phyloP scores from a whole-genome alignment of 2,888 invertebrate species.

The Blera fallax region DNA sequence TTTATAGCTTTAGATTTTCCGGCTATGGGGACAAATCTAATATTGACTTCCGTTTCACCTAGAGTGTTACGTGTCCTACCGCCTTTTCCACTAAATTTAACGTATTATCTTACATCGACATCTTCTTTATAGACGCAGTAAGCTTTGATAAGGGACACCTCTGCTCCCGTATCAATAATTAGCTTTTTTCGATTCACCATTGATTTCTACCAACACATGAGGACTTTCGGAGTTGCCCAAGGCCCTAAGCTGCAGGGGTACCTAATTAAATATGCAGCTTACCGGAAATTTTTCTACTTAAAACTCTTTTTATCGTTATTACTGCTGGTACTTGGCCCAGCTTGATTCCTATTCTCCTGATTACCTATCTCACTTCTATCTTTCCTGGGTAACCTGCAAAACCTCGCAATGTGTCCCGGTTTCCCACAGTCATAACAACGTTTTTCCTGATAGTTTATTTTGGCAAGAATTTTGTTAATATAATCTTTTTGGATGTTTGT shows the following conservation, averaged over 20 bases:
- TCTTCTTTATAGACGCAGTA: neutral
- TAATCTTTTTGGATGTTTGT: conserved; percentile 13
- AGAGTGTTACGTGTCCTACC: neutral
- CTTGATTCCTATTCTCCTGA: neutral
- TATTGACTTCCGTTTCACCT: neutral
- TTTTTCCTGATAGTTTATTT: neutral
- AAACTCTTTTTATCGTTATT: neutral
- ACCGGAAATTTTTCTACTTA: neutral
- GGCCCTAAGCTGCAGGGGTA: neutral
- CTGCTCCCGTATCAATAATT: neutral
- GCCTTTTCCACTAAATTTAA: neutral
- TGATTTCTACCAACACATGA: neutral
- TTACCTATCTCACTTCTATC: neutral
- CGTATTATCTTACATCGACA: neutral
- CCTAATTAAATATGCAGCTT: neutral
- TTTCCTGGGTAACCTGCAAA: neutral
- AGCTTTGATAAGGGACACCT: neutral
- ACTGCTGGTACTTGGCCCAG: neutral
- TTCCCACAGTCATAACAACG: neutral
- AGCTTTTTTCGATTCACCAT: neutral
- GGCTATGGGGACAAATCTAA: neutral
- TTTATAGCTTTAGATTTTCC: neutral
- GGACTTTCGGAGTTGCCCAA: neutral
- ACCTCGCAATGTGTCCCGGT: no score
- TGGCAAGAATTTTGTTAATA: neutral